phyloP scores from a whole-genome alignment of 2,888 invertebrate genomes.

The Drosophila antonietae region DNA sequence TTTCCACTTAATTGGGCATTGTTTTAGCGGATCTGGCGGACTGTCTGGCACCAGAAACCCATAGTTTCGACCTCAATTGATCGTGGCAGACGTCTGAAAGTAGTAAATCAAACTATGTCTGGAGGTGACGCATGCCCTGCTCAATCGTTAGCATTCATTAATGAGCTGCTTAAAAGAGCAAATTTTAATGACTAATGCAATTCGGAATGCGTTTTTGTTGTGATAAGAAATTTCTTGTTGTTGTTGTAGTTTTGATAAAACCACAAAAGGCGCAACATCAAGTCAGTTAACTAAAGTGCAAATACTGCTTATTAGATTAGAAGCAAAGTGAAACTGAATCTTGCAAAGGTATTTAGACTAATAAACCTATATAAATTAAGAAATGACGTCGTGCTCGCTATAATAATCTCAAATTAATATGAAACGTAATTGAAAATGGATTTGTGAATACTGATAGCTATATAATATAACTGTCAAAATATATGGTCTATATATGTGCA shows the following conservation, averaged over 20 bases:
- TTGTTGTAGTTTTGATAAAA: conserved; percentile 35
- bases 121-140: conserved; percentile 37
- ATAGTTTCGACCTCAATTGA: conserved; percentile 33
- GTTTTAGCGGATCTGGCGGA: conserved; percentile 45
- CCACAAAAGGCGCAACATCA: not conserved
- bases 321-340: conserved; percentile 10
- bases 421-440: conserved; percentile 4
- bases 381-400: conserved; percentile 36
- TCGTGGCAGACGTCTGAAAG: conserved; percentile 24
- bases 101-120: conserved; percentile 36
- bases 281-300: conserved; percentile 32
- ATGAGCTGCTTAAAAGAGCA: conserved; percentile 21
- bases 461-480: not conserved
- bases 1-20: conserved; percentile 59
- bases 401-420: not conserved
- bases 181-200: conserved; percentile 43
- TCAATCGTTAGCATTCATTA: conserved; percentile 4
- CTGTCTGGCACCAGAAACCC: conserved; percentile 35
- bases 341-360: not conserved
- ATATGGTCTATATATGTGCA: not conserved
- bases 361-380: conserved; percentile 35
- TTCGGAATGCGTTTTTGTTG: conserved; percentile 40
- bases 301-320: conserved; percentile 40
- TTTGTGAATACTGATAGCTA: not conserved
- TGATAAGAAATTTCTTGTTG: conserved; percentile 37